Conservation (phyloP, 2,888 invertebrate genomes). For the Cabera pusaria region DNA sequence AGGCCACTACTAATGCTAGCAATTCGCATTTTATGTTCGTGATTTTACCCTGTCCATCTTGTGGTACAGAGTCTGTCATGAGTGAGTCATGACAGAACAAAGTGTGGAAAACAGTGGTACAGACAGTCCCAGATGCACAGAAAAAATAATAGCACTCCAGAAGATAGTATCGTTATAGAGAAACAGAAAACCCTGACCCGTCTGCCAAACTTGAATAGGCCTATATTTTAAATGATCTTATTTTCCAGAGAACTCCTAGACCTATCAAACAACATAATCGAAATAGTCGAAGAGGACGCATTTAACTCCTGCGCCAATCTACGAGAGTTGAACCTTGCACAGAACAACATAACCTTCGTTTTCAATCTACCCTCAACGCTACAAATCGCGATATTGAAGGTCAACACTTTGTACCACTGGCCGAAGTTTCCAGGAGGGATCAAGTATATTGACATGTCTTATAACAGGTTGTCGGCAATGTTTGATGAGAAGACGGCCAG, state of each 20-base stretch:
- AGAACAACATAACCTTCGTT: slow-evolving; percentile 72
- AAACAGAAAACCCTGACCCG: too few relatives aligned
- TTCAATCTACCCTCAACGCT: slow-evolving; percentile 64
- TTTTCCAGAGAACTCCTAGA: slow-evolving; percentile 66
- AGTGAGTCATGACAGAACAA: too few relatives aligned
- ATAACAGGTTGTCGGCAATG: slow-evolving; percentile 62
- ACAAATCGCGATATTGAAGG: slow-evolving; percentile 64
- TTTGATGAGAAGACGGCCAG: slow-evolving; percentile 57
- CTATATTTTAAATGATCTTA: slow-evolving; percentile 6
- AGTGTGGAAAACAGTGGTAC: too few relatives aligned
- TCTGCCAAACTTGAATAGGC: too few relatives aligned
- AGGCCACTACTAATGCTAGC: too few relatives aligned
- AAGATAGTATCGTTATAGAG: too few relatives aligned
- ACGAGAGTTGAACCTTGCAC: slow-evolving; percentile 70
- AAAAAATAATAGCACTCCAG: too few relatives aligned
- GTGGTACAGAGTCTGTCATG: too few relatives aligned
- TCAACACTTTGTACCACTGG: slow-evolving; percentile 72
- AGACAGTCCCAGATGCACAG: too few relatives aligned
- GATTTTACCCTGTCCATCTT: too few relatives aligned
- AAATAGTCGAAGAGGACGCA: slow-evolving; percentile 67
- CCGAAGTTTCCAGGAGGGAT: slow-evolving; percentile 67
- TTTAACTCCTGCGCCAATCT: slow-evolving; percentile 61
- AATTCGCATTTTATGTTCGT: too few relatives aligned
- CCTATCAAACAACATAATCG: slow-evolving; percentile 72
- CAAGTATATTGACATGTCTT: slow-evolving; percentile 69